phyloP scores from a whole-genome alignment of 2,888 invertebrate genomes.

The Ceraclea dissimilis region DNA sequence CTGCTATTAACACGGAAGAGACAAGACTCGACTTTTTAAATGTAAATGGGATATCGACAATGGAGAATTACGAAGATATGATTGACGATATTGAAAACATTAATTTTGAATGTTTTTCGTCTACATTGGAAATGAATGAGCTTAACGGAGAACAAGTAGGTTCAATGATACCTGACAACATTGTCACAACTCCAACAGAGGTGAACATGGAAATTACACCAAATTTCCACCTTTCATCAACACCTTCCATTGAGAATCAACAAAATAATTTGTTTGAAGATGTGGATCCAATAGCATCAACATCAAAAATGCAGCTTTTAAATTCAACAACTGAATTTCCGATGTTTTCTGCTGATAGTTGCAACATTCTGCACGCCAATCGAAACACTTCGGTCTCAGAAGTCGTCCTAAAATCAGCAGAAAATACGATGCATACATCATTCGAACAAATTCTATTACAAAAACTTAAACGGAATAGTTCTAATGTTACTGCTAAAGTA shows the following conservation, averaged over 20 bases:
- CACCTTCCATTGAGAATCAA: too few relatives aligned
- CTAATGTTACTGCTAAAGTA: background rate
- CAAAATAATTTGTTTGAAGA: background rate
- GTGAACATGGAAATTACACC: background rate
- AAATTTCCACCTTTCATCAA: background rate
- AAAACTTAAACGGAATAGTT: background rate
- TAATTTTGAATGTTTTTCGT: background rate
- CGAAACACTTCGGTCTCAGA: background rate
- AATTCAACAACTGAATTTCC: background rate
- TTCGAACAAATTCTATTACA: background rate
- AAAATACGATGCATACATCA: background rate
- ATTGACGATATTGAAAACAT: slow-evolving; percentile 1
- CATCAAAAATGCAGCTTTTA: background rate
- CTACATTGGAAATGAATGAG: background rate
- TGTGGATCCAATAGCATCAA: background rate
- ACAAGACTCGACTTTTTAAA: background rate
- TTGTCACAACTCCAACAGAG: background rate
- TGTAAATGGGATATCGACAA: background rate
- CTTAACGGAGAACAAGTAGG: background rate
- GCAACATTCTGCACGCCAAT: background rate
- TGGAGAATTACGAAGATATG: slow-evolving; percentile 1
- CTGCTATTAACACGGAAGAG: background rate
- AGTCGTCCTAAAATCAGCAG: background rate
- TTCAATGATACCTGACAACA: background rate
- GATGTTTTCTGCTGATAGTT: background rate